Evolutionary conservation across 2,888 invertebrate species (phyloP).

Genomic region (Xestia c-nigrum): DNA sequence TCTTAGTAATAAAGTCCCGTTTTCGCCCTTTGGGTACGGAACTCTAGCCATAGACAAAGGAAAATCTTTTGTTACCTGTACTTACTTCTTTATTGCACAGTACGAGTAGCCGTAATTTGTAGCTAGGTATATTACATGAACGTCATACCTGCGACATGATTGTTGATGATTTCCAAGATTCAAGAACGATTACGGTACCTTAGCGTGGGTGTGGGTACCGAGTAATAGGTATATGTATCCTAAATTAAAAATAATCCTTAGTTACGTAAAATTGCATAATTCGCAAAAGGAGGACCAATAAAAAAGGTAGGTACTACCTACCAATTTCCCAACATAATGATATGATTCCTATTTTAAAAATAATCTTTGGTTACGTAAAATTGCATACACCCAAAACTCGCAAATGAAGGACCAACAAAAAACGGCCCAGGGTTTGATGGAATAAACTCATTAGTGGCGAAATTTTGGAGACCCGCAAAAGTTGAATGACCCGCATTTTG

Average conservation of each 20-base stretch:
- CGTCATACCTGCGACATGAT: not conserved
- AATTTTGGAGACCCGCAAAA: slow-evolving; percentile 32
- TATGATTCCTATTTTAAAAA: not conserved
- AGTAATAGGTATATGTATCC: too few species aligned
- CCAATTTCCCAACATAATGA: too few species aligned
- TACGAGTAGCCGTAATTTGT: not conserved
- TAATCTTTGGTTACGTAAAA: not conserved
- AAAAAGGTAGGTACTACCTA: too few species aligned
- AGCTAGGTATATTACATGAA: not conserved
- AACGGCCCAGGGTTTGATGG: not conserved
- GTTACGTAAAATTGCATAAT: too few species aligned
- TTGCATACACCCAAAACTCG: slow-evolving; percentile 4
- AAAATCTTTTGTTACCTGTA: not conserved
- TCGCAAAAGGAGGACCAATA: too few species aligned
- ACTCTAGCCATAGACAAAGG: not conserved
- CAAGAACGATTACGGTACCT: too few species aligned
- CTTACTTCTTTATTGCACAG: not conserved
- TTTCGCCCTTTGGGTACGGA: too few species aligned
- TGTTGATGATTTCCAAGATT: not conserved
- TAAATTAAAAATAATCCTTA: too few species aligned
- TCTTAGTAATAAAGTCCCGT: too few species aligned
- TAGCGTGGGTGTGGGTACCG: too few species aligned
- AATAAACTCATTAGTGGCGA: slow-evolving; percentile 26
- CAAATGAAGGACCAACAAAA: slow-evolving; percentile 17
- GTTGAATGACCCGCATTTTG: slow-evolving; percentile 53